These are phyloP conservation scores for Sceloporus tristichus DNA, from an alignment of 2,113 vertebrate species.

Conservation along the genomic window DNA sequence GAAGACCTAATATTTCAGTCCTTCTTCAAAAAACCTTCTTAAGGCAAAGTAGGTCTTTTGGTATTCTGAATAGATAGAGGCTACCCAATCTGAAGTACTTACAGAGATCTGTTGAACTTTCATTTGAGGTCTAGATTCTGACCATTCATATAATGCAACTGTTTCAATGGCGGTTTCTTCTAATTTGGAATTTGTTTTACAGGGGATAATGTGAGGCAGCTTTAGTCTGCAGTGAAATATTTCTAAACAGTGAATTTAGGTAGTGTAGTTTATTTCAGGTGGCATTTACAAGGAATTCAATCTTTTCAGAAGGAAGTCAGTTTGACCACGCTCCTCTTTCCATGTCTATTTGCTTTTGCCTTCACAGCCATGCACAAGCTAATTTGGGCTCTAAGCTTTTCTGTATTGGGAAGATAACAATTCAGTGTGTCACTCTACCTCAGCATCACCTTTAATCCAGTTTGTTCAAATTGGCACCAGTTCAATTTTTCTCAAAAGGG, in stretches of 20 bases:
- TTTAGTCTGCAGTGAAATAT: background rate
- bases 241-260: background rate
- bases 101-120: background rate
- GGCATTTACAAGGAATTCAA: background rate
- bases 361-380: background rate
- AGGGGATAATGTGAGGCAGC: background rate
- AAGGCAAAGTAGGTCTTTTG: background rate
- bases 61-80: background rate
- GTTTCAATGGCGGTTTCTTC: background rate
- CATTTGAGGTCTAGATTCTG: background rate
- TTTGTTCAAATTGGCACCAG: constrained; percentile 8
- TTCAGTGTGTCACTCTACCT: constrained; percentile 22
- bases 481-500: constrained; percentile 23
- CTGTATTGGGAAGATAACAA: background rate
- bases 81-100: background rate
- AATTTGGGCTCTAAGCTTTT: background rate
- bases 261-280: background rate
- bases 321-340: background rate
- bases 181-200: background rate
- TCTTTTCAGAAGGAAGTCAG: background rate
- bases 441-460: constrained; percentile 10
- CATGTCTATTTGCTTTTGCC: background rate
- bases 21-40: background rate
- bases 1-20: background rate
- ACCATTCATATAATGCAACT: background rate